These are phyloP conservation scores for Charanyca ferruginea DNA, from an alignment of 2,888 invertebrate species.

Conservation along the genomic window DNA sequence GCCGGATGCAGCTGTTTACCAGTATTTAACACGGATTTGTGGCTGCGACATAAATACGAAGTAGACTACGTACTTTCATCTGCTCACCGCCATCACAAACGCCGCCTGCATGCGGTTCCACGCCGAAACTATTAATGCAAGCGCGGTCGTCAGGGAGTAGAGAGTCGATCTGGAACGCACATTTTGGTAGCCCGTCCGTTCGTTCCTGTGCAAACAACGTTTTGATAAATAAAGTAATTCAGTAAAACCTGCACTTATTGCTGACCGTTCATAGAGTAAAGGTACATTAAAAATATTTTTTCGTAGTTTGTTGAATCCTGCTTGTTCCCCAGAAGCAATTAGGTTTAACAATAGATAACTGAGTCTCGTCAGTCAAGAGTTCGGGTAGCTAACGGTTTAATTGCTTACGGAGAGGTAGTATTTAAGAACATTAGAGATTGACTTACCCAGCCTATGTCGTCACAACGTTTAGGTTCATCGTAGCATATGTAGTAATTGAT, in stretches of 20 bases:
- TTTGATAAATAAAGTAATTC: neutral
- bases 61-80: slow-evolving; percentile 79
- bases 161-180: slow-evolving; percentile 87
- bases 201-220: slow-evolving; percentile 76
- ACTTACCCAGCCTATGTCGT: slow-evolving; percentile 87
- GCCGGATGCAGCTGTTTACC: neutral
- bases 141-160: slow-evolving; percentile 85
- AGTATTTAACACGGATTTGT: neutral
- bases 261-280: too few relatives aligned
- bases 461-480: slow-evolving; percentile 87
- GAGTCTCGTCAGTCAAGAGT: neutral
- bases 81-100: slow-evolving; percentile 86
- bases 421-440: slow-evolving; percentile 12
- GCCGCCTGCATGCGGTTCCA: slow-evolving; percentile 76
- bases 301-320: too few relatives aligned
- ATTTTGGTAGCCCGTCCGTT: slow-evolving; percentile 81
- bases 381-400: too few relatives aligned
- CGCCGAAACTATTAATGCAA: slow-evolving; percentile 84
- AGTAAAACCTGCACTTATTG: neutral
- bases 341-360: too few relatives aligned
- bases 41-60: neutral
- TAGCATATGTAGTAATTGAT: slow-evolving; percentile 85
- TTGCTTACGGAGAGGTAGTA: neutral
- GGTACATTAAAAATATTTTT: too few relatives aligned
- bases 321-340: too few relatives aligned